Evolutionary conservation across 2,797 vertebrate species (phyloP), one percentile per base, ranked within the genome.

Genomic region (Acropternis orthonyx): DNA sequence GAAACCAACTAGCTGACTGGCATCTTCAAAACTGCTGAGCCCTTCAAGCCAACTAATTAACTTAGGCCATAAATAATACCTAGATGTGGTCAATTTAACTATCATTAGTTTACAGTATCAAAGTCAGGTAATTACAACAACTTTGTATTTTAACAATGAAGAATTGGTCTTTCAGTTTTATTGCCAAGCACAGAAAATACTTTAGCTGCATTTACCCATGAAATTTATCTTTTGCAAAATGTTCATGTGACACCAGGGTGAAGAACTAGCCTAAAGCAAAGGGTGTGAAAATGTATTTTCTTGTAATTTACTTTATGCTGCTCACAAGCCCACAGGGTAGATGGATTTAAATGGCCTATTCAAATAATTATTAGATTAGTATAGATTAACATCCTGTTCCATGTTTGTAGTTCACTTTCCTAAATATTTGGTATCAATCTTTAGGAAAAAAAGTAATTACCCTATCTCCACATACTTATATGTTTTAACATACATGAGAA

Each of bases 61-160:
- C 37, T 80, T 22, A 51, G 69, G 74, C 41, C 65, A 86, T 91
- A 96, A 95, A 95, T 94, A 95, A 87, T 73, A 87, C 4, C 5
- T 66, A 88, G 55, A 92, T 87, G 93, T 0, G 13, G 92, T 87
- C 94, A 76, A 85, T 90, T 92, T 90, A 93, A 93, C 93, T 92
- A 94, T 95, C 88, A 93, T 52, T 61, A 96, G 84, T 89, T 93
- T 68, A 92, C 39, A 90, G n/a, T 30, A 92, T 72, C 91, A 93
- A 96, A 95, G 85, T 75, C 27, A 83, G 54, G 46, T 75, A 77
- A 87, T 92, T 77, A 90, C 59, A 80, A 86, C 59, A 54, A 65
- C 34, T 79, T 71, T 34, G n/a, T 79, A 86, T 44, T 30, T 55
- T 41, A 54, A 94, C 90, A 88, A 90, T 85, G 55, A 93, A 90